phyloP scores from a whole-genome alignment of 1,140 invertebrate species.

The Psilanteris sp. region DNA sequence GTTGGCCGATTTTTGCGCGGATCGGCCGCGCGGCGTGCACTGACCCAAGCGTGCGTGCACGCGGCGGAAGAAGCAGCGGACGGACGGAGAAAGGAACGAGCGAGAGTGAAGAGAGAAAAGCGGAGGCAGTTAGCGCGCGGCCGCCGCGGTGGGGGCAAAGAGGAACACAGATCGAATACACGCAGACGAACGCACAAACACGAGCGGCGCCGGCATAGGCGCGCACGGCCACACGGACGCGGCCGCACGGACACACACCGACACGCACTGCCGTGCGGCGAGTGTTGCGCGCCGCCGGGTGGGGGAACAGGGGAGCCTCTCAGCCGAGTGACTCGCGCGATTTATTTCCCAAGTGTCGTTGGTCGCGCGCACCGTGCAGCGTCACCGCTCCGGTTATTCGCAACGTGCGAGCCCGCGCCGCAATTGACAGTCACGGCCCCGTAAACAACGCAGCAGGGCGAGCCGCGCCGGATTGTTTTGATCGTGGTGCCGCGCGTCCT shows the following conservation, averaged over 20 bases:
- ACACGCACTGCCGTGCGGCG: slow-evolving; percentile 38
- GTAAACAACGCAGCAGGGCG: slow-evolving; percentile 30
- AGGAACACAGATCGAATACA: slow-evolving; percentile 55
- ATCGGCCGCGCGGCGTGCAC: slow-evolving; percentile 37
- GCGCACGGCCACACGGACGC: too few relatives aligned
- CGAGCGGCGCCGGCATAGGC: not conserved
- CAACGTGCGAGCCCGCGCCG: slow-evolving; percentile 47
- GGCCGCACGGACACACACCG: too few relatives aligned
- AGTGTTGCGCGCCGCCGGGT: slow-evolving; percentile 39
- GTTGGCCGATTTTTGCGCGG: too few relatives aligned
- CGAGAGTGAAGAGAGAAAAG: slow-evolving; percentile 35
- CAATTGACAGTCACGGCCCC: slow-evolving; percentile 24
- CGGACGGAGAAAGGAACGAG: slow-evolving; percentile 55
- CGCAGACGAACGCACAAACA: slow-evolving; percentile 30
- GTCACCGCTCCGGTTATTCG: slow-evolving; percentile 50
- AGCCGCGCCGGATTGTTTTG: too few relatives aligned
- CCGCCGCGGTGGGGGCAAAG: slow-evolving; percentile 36
- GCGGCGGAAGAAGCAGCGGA: slow-evolving; percentile 43
- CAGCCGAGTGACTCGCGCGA: slow-evolving; percentile 59
- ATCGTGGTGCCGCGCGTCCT: too few relatives aligned
- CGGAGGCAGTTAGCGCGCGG: slow-evolving; percentile 38
- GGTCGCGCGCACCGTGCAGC: slow-evolving; percentile 57
- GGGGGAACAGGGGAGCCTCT: slow-evolving; percentile 56
- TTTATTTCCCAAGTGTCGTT: slow-evolving; percentile 66
- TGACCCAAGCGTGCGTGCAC: slow-evolving; percentile 52